Conservation (phyloP, 1,140 invertebrate genomes). For the Listronotus oregonensis region DNA sequence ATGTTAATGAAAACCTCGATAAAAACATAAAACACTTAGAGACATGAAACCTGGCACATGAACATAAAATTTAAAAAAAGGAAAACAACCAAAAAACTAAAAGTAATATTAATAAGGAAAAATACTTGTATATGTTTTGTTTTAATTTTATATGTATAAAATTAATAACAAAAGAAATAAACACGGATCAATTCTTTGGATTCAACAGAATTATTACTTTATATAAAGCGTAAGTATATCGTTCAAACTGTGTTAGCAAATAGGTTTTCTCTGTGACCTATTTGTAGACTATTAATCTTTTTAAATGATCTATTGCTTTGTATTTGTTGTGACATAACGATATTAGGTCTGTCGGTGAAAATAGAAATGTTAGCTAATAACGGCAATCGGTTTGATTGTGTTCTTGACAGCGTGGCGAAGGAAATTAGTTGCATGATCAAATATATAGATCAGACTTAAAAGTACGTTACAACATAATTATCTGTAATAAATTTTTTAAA, state of each 20-base stretch:
- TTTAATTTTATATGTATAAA: too few relatives aligned
- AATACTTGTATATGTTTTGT: too few relatives aligned
- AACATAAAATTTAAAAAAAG: too few relatives aligned
- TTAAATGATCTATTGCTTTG: conserved; percentile 23
- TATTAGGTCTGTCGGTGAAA: conserved; percentile 9
- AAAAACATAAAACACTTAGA: too few relatives aligned
- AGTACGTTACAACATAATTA: too few relatives aligned
- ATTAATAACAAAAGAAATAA: not conserved
- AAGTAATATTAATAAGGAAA: too few relatives aligned
- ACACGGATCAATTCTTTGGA: not conserved
- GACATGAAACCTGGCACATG: too few relatives aligned
- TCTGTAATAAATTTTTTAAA: too few relatives aligned
- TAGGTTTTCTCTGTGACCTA: conserved; percentile 5
- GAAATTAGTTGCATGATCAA: too few relatives aligned
- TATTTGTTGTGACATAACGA: conserved; percentile 7
- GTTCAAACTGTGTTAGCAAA: conserved; percentile 15
- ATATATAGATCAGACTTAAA: too few relatives aligned
- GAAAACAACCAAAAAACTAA: too few relatives aligned
- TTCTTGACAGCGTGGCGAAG: conserved; percentile 2
- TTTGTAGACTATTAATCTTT: conserved; percentile 23
- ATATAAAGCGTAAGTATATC: not conserved
- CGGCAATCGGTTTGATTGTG: not conserved
- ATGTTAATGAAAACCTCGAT: too few relatives aligned
- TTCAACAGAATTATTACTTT: not conserved
- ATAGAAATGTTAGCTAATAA: conserved; percentile 14